phyloP scores from a whole-genome alignment of 2,797 vertebrate species.

The Phaenicophaeus curvirostris region DNA sequence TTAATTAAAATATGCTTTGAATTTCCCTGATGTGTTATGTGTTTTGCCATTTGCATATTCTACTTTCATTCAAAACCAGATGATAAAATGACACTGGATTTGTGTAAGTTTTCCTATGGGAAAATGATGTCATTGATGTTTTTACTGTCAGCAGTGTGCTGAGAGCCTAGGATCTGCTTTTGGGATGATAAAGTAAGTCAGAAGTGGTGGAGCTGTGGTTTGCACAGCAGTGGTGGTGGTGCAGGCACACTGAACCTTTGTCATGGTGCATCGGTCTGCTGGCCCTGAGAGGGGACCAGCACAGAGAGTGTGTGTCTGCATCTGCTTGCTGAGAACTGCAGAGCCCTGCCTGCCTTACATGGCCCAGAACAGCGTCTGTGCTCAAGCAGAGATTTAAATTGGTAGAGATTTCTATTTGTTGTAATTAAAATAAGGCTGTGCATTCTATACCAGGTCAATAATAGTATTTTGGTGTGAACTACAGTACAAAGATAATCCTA shows the following conservation, averaged over 20 bases:
- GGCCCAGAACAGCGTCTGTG: not conserved
- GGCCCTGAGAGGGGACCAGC: not conserved
- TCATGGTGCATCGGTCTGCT: accelerated
- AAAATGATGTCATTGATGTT: not conserved
- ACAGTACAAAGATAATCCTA: not conserved
- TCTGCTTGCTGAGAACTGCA: not conserved
- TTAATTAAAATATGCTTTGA: not conserved
- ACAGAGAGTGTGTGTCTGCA: not conserved
- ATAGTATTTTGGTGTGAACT: not conserved
- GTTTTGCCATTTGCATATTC: not conserved
- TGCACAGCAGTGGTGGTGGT: not conserved
- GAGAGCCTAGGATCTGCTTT: not conserved
- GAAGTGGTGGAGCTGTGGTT: not conserved
- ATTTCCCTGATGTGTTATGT: not conserved
- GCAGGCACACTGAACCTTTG: accelerated
- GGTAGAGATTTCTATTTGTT: not conserved
- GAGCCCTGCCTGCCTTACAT: not conserved
- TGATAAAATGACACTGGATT: not conserved
- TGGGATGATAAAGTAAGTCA: not conserved
- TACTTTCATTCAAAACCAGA: not conserved
- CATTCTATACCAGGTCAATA: not conserved
- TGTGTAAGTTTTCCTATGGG: not conserved
- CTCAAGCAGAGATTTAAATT: not conserved
- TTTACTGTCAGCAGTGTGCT: not conserved
- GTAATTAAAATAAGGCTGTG: not conserved